Percentiles rank a stretch among this genome's conserved stretches.
Evolutionary conservation across 2,797 vertebrate genomes (phyloP).

Genomic region (Tachyglossus aculeatus): DNA sequence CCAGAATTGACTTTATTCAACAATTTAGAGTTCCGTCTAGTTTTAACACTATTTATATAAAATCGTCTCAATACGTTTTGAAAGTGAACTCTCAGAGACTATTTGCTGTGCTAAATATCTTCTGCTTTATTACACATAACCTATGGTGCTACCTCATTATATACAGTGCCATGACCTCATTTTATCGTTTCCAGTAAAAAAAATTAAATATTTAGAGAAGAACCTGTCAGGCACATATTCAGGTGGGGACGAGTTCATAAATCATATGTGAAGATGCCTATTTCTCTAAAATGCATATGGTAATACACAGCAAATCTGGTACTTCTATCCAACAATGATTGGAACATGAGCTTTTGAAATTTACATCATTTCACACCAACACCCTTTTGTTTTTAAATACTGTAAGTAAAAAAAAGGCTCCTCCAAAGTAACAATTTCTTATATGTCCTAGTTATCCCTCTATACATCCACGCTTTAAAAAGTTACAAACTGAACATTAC

Average conservation of each 20-base stretch:
- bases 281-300: slow-evolving; percentile 67
- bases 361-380: slow-evolving; percentile 72
- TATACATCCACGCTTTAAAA: slow-evolving; percentile 78
- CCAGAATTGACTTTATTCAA: slow-evolving; percentile 16
- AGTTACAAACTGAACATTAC: slow-evolving; percentile 79
- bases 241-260: slow-evolving; percentile 57
- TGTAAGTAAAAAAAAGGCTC: slow-evolving; percentile 74
- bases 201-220: slow-evolving; percentile 54
- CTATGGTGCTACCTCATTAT: slow-evolving; percentile 25
- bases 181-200: slow-evolving; percentile 22
- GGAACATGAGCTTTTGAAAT: slow-evolving; percentile 67
- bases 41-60: slow-evolving; percentile 14
- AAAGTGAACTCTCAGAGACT: neutral
- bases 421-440: slow-evolving; percentile 72
- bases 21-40: neutral
- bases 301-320: slow-evolving; percentile 72
- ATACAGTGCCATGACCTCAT: slow-evolving; percentile 36
- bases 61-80: neutral
- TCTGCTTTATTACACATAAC: neutral
- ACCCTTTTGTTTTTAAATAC: slow-evolving; percentile 75
- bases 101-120: slow-evolving; percentile 18
- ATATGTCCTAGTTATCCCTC: slow-evolving; percentile 74
- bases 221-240: slow-evolving; percentile 64
- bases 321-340: slow-evolving; percentile 67
- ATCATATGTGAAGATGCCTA: slow-evolving; percentile 65